Evolutionary conservation across 2,797 vertebrate species (phyloP).

Genomic region (Momotus momota): DNA sequence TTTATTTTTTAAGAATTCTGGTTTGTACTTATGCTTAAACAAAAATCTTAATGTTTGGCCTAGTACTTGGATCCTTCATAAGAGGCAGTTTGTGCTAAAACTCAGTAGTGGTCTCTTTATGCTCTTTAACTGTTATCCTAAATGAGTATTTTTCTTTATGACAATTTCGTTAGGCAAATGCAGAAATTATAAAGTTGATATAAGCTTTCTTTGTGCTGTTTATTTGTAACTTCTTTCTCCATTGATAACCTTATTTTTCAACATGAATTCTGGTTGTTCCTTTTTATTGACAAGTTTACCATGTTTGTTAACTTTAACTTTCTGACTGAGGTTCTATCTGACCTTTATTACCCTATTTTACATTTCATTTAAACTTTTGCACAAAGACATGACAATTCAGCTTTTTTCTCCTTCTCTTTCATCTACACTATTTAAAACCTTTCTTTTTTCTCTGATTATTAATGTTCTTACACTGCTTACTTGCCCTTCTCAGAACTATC

Average conservation of each 20-base stretch:
- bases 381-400: not conserved
- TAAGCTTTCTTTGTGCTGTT: not conserved
- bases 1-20: not conserved
- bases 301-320: not conserved
- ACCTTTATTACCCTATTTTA: not conserved
- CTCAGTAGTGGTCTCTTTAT: not conserved
- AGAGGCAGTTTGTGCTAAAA: not conserved
- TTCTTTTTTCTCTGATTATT: not conserved
- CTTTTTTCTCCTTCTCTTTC: not conserved
- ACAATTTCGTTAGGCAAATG: not conserved
- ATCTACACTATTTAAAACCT: not conserved
- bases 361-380: not conserved
- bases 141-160: not conserved
- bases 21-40: not conserved
- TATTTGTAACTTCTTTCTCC: not conserved
- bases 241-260: not conserved
- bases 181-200: not conserved
- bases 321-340: not conserved
- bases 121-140: not conserved
- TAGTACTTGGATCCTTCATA: not conserved
- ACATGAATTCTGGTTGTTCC: not conserved
- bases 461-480: not conserved
- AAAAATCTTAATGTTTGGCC: not conserved
- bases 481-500: not conserved
- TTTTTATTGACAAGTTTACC: not conserved